A percentile compares a stretch with the other conserved stretches of the same genome.
Evolutionary conservation across 2,113 vertebrate genomes (phyloP).

Genomic region (Turnix velox): DNA sequence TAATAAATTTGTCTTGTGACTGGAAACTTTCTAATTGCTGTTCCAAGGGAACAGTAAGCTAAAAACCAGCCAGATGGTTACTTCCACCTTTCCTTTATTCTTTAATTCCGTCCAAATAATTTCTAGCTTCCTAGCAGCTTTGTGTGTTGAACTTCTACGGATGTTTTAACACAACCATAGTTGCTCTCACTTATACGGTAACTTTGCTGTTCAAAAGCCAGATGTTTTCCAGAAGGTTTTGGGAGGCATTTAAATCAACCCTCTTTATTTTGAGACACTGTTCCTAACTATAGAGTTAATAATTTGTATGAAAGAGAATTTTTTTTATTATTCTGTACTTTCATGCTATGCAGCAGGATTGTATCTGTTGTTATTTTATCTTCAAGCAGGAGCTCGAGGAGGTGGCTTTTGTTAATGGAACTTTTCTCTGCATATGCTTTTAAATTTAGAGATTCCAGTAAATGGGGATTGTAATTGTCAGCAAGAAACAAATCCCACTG

Average conservation of each 20-base stretch:
- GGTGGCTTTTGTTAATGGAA: neutral
- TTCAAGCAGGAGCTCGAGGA: neutral
- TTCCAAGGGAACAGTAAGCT: neutral
- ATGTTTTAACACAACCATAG: neutral
- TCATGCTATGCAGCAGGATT: neutral
- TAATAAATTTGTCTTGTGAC: constrained; percentile 7
- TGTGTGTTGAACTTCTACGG: neutral
- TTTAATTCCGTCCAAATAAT: neutral
- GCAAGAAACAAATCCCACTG: neutral
- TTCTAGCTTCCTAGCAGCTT: neutral
- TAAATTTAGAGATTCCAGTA: neutral
- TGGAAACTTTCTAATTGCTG: constrained; percentile 39
- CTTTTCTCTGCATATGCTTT: neutral
- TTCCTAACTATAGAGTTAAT: neutral
- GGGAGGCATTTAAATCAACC: neutral
- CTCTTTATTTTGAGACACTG: neutral
- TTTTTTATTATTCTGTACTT: neutral
- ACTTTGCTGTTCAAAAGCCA: neutral
- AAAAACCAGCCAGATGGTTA: neutral
- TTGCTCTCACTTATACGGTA: neutral
- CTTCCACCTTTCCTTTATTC: neutral
- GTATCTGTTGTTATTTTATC: neutral
- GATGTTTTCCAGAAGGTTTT: neutral
- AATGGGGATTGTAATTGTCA: neutral
- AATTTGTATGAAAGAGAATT: neutral